A percentile compares a stretch with the other conserved stretches of the same genome.
These are phyloP conservation scores for Indri indri DNA, from an alignment of 2,113 vertebrate species.

Conservation along the genomic window DNA sequence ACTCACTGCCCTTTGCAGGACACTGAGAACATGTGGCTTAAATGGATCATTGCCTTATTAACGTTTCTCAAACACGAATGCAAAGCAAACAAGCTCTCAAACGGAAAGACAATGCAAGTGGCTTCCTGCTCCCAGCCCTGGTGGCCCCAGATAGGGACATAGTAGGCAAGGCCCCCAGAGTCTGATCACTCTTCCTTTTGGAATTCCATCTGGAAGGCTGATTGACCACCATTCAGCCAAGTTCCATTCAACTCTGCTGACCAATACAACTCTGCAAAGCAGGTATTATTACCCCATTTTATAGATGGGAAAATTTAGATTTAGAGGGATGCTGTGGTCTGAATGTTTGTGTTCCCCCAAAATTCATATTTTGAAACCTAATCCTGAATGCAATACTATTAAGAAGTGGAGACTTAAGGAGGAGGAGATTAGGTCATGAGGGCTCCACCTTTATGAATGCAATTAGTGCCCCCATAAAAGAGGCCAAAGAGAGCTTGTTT, in stretches of 20 bases:
- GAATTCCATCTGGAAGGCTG: not conserved
- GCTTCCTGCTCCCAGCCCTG: not conserved
- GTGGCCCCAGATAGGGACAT: not conserved
- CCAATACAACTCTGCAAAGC: not conserved
- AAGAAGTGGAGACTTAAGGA: not conserved
- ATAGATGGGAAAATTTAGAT: not conserved
- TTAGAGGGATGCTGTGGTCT: not conserved
- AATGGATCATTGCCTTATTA: not conserved
- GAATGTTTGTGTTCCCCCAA: not conserved
- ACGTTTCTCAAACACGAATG: not conserved
- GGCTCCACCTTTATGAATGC: not conserved
- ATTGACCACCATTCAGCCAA: not conserved
- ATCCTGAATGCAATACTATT: not conserved
- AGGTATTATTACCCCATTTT: not conserved
- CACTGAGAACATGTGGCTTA: not conserved
- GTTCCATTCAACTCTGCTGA: not conserved
- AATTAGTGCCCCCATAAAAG: not conserved
- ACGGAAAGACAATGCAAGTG: not conserved
- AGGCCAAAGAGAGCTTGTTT: not conserved
- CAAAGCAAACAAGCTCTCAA: not conserved
- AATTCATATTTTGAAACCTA: not conserved
- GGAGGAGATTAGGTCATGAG: not conserved
- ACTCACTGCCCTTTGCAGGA: not conserved
- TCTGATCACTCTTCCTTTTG: not conserved
- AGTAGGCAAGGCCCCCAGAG: not conserved